Evolutionary conservation across 1,140 invertebrate genomes (phyloP), one percentile per base, ranked within the genome.

Genomic region (Pogonomyrmex barbatus): DNA sequence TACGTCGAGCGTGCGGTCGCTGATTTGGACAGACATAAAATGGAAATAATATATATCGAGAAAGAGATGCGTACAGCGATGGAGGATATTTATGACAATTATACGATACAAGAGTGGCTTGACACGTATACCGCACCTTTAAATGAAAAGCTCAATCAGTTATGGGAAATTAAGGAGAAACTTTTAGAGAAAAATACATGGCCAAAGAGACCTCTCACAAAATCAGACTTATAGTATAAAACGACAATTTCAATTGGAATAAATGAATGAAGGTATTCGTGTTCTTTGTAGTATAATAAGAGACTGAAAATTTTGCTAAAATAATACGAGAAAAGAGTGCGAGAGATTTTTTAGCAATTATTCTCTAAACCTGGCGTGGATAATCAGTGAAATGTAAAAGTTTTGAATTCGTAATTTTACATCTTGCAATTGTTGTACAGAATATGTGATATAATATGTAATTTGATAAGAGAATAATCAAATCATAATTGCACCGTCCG

Each of bases 91-190:
- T 98, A 96, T 89, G 97, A 98, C 90, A 96, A 96, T 86, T 97
- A 96, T 89, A 98, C 97, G 1, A 96, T 97, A 65, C 93, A 96
- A 0, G 97, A 98, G 91, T 98, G 97, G 96, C 95, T 98, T 39
- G 97, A 98, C 92, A 96, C 96, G 50, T 96, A 96, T 67, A 91
- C 97, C 10, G 95, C 94, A 79, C 96, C 96, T 14, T 89, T 96
- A 24, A 95, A 96, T 47, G 93, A 95, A 10, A 95, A 95, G 91
- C 86, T 97, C 62, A 96, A 95, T 68, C 88, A 94, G 39, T 91
- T 97, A 17, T 95, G 95, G 91, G 94, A 95, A 50, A 95, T 96
- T 33, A 96, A 96, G n/a, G 94, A 94, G n/a, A 94, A 94, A 52
- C 92, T 97, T 24, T 95, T 96, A 71, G 91, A 94, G 12, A 94